phyloP scores from a whole-genome alignment of 1,140 invertebrate species.

The Polypedilum pembai region DNA sequence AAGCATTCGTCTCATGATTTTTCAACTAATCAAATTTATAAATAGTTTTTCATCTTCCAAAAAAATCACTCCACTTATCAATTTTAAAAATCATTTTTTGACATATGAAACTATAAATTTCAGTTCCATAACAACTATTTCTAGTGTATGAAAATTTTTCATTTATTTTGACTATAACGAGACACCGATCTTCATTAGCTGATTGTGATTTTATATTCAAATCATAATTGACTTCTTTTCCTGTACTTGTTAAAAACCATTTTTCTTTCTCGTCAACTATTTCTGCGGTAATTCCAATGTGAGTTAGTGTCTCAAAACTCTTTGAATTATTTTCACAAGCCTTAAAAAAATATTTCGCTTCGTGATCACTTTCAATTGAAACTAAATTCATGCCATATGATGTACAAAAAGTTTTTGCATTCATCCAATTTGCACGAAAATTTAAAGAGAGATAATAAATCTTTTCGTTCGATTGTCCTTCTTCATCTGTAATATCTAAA shows the following conservation, averaged over 20 bases:
- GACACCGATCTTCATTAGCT: background rate
- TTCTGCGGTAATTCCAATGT: background rate
- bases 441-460: background rate
- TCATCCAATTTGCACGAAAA: slow-evolving; percentile 15
- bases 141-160: background rate
- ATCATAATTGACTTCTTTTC: background rate
- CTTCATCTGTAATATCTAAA: slow-evolving; percentile 11
- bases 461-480: background rate
- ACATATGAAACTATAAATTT: background rate
- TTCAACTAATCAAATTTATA: background rate
- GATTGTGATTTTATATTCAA: background rate
- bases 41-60: background rate
- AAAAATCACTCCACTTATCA: background rate
- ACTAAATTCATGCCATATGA: background rate
- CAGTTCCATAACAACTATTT: background rate
- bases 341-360: background rate
- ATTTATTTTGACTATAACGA: background rate
- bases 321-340: background rate
- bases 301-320: background rate
- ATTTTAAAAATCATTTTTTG: slow-evolving; percentile 16
- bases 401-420: background rate
- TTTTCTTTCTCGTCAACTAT: background rate
- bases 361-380: background rate
- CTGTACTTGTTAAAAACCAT: background rate
- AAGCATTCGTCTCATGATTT: too few relatives aligned